A percentile compares a stretch with the other conserved stretches of the same genome.
phyloP scores from a whole-genome alignment of 1,140 invertebrate genomes.

The Holotrichia oblita region DNA sequence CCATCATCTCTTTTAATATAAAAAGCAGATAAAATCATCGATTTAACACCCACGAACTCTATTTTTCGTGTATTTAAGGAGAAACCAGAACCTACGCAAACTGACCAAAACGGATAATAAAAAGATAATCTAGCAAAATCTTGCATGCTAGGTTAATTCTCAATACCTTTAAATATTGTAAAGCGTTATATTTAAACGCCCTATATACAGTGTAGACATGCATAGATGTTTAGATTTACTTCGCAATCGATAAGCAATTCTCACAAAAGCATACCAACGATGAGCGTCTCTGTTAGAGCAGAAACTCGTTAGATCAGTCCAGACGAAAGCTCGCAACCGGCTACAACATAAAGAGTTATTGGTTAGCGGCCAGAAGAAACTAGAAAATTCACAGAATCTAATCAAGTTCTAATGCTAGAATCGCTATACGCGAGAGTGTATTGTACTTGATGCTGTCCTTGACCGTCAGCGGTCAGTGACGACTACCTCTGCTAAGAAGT shows the following conservation, averaged over 20 bases:
- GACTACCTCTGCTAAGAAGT: constrained; percentile 11
- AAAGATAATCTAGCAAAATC: no score
- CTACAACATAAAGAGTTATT: constrained; percentile 7
- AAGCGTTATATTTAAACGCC: no score
- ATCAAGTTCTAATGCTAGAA: constrained; percentile 31
- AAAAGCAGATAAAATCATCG: no score
- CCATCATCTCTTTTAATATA: no score
- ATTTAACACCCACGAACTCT: no score
- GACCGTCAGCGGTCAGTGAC: constrained; percentile 33
- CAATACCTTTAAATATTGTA: no score
- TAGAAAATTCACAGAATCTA: constrained; percentile 34
- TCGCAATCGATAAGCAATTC: not conserved
- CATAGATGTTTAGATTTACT: not conserved
- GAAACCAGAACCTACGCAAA: no score
- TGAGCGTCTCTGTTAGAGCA: not conserved
- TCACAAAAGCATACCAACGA: not conserved
- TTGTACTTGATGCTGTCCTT: constrained; percentile 29
- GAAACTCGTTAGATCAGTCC: not conserved
- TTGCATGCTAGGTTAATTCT: no score
- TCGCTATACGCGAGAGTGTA: constrained; percentile 15
- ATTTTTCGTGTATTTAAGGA: no score
- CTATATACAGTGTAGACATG: not conserved
- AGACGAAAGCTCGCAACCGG: not conserved
- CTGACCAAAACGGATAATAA: no score
- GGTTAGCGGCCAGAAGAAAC: constrained; percentile 25